Base-by-base conservation (phyloP, 1,140 invertebrate genomes). In the Conus ventricosus region DNA sequence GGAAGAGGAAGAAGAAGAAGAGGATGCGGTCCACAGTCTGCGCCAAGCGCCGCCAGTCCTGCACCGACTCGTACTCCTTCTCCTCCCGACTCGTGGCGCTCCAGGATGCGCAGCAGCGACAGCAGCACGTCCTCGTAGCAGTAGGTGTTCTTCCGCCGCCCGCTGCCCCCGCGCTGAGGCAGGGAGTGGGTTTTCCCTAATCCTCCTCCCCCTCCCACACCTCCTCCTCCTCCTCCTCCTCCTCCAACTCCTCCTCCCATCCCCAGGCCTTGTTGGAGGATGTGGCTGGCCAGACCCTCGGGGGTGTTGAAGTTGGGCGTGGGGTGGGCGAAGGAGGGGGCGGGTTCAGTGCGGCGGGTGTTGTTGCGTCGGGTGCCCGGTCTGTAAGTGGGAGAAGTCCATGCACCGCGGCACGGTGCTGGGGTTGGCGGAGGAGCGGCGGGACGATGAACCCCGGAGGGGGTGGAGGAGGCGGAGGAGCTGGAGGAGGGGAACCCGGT, bases 1-100 rank as follows among this genome's bases (percentile, higher is more conserved):
- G 94, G 25, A 95, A 89, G 25, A 96, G 94, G 92, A 96, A 96
- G 39, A 96, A 94, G 95, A 96, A 96, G 93, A 96, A 96, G 25
- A 96, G 94, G 63, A 96, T 94, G 67, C 96, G 92, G 92, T 97
- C 96, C 11, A 96, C 94, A 84, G 95, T 94, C 89, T 96, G 94
- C 17, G 96, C 96, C 39, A 96, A 93, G 78, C 95, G 93, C 55
- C 96, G 90, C 96, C 96, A 96, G 90, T 96, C 96, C 71, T 96
- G 95, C 51, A 96, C 94, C 6, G 96, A 91, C n/a, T 91, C 90
- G 76, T 92, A 92, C 85, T 93, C 93, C 39, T 90, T 85, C 27
- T 94, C 92, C 80, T 94, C 94, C 23, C 91, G 90, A n/a, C 71
- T 94, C 93, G 71, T 93, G 93, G 86, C 93, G 93, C 60, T 94